phyloP scores from a whole-genome alignment of 2,888 invertebrate species.

The Agrilus mali region DNA sequence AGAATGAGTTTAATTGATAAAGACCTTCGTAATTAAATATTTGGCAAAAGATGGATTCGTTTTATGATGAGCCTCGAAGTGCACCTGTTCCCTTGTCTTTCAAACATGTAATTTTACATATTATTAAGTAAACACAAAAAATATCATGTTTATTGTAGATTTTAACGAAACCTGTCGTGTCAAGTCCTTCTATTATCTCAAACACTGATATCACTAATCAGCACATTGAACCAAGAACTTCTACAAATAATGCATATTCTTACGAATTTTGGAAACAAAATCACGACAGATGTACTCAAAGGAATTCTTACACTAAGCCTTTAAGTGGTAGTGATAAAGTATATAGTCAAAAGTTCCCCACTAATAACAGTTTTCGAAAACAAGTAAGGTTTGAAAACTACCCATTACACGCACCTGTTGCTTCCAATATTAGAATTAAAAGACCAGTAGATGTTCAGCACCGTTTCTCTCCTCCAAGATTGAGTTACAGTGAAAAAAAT shows the following conservation, averaged over 20 bases:
- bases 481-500: not conserved
- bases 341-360: constrained; percentile 4
- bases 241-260: constrained; percentile 6
- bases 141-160: constrained; percentile 6
- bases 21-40: not conserved
- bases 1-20: no score
- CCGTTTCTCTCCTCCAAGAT: not conserved
- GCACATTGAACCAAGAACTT: constrained; percentile 1
- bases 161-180: constrained; percentile 20
- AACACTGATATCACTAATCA: constrained; percentile 7
- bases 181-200: constrained; percentile 29
- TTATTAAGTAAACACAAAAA: not conserved
- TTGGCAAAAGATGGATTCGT: constrained; percentile 26
- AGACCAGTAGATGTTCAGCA: not conserved
- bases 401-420: constrained; percentile 5
- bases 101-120: constrained; percentile 16
- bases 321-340: no score
- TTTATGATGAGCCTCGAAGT: constrained; percentile 27
- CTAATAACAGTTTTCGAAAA: constrained; percentile 19
- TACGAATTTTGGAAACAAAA: no score
- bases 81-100: constrained; percentile 22
- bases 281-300: no score
- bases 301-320: constrained; percentile 3
- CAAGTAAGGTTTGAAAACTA: constrained; percentile 30
- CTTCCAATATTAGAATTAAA: not conserved